Percentiles rank a stretch among this genome's conserved stretches.
phyloP scores from a whole-genome alignment of 2,797 vertebrate genomes.

The Diplodus sargus region DNA sequence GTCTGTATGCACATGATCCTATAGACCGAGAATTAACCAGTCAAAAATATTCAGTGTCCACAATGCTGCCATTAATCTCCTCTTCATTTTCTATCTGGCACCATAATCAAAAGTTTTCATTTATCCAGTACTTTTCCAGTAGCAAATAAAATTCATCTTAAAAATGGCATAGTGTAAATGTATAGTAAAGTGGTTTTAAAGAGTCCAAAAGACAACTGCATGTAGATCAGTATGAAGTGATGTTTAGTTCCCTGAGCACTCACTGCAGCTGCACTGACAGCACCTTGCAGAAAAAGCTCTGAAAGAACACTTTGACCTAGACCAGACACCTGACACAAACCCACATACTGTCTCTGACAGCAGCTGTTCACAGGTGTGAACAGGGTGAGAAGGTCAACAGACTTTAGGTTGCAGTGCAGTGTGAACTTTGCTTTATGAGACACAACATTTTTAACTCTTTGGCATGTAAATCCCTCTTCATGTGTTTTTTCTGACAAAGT shows the following conservation, averaged over 20 bases:
- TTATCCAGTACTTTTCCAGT: not conserved
- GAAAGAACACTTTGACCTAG: constrained; percentile 22
- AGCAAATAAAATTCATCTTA: not conserved
- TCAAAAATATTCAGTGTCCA: too few species aligned
- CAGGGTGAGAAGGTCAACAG: constrained; percentile 24
- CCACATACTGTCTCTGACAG: not conserved
- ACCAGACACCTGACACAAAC: not conserved
- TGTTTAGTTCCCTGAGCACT: constrained; percentile 18
- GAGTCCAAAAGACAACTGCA: not conserved
- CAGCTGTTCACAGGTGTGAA: not conserved
- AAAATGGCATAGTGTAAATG: not conserved
- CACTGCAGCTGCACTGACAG: not conserved
- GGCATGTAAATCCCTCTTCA: not conserved
- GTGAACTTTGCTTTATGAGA: not conserved
- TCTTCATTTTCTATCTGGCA: not conserved
- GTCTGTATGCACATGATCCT: too few species aligned
- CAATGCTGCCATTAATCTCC: too few species aligned
- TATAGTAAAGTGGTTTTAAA: not conserved
- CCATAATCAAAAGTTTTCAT: not conserved
- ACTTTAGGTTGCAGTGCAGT: not conserved
- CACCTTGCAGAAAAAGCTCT: constrained; percentile 8
- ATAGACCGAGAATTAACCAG: too few species aligned
- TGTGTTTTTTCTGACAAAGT: not conserved
- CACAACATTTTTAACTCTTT: not conserved
- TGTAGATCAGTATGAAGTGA: constrained; percentile 12